These are phyloP conservation scores for Circaetus gallicus DNA, from an alignment of 2,113 vertebrate species.

Conservation along the genomic window DNA sequence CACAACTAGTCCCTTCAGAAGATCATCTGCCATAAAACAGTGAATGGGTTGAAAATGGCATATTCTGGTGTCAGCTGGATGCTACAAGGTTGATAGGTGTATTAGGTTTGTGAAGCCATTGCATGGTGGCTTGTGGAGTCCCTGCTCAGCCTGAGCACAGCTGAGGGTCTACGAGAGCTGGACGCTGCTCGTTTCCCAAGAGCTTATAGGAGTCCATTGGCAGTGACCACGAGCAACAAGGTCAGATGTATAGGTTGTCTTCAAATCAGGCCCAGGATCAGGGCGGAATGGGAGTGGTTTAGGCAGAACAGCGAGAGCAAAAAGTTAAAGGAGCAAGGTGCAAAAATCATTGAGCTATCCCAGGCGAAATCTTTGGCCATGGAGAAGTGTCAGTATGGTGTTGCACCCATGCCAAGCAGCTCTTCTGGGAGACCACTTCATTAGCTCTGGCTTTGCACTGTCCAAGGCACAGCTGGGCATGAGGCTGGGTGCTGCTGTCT, in stretches of 20 bases:
- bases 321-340: not conserved
- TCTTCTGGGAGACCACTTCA: not conserved
- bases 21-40: not conserved
- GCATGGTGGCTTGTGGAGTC: not conserved
- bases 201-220: fast-evolving
- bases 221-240: not conserved
- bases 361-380: not conserved
- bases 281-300: not conserved
- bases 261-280: not conserved
- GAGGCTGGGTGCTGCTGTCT: not conserved
- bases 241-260: not conserved
- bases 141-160: not conserved
- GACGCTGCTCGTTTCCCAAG: not conserved
- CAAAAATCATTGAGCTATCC: not conserved
- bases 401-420: not conserved
- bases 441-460: not conserved
- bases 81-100: not conserved
- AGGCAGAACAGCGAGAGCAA: not conserved
- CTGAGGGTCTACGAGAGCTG: not conserved
- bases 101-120: not conserved
- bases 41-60: not conserved
- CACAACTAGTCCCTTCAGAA: not conserved
- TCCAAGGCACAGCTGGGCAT: fast-evolving
- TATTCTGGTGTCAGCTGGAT: not conserved
- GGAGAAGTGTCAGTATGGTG: not conserved